A percentile compares a stretch with the other conserved stretches of the same genome.
These are phyloP conservation scores for Campylorhamphus procurvoides DNA, from an alignment of 2,113 vertebrate species.

Conservation along the genomic window DNA sequence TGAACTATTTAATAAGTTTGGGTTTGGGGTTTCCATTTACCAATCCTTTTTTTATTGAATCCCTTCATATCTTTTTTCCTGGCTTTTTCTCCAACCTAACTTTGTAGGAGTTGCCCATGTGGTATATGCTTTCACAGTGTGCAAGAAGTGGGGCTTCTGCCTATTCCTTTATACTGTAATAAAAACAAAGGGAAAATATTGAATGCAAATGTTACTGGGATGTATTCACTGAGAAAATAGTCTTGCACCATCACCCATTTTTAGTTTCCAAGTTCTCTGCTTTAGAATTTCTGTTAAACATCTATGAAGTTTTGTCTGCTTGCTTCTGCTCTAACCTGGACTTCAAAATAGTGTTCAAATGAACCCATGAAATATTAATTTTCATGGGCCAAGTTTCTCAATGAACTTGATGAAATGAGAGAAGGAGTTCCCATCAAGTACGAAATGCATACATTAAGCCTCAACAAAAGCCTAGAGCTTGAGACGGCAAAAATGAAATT, in stretches of 20 bases:
- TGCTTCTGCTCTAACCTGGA: neutral
- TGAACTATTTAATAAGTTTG: neutral
- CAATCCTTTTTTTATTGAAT: neutral
- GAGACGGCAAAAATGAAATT: neutral
- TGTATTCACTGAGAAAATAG: neutral
- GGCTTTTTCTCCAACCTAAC: neutral
- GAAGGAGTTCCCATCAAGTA: neutral
- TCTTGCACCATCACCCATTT: neutral
- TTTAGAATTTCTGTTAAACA: neutral
- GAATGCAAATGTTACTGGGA: neutral
- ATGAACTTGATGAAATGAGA: neutral
- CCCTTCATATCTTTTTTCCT: neutral
- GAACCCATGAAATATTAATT: neutral
- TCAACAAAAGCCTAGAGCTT: neutral
- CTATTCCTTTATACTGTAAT: neutral
- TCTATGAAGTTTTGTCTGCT: neutral
- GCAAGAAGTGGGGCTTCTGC: neutral
- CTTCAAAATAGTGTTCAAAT: neutral
- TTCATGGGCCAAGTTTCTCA: neutral
- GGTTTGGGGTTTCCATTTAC: neutral
- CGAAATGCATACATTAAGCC: neutral
- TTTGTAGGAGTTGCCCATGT: neutral
- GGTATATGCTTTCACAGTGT: neutral
- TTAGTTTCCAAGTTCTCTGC: neutral
- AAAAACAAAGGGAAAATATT: neutral